Base-by-base conservation (phyloP, 53 echinoderm and acorn worm genomes). In the Mesocentrotus franciscanus region DNA sequence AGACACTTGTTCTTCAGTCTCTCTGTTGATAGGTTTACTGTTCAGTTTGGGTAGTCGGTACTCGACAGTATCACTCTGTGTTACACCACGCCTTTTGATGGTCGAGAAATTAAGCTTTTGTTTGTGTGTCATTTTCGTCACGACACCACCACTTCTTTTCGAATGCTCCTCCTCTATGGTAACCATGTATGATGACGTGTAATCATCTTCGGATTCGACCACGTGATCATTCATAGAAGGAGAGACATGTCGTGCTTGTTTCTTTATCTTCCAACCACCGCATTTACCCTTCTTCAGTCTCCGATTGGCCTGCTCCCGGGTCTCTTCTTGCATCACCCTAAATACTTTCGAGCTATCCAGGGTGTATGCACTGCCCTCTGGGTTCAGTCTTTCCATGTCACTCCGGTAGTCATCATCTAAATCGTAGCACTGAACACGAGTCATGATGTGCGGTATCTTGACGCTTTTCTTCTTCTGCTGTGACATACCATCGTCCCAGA, bases 271-370 rank as follows among this genome's bases (percentile, higher is more conserved):
- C 78, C n/a, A 29, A 57, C 93, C 17, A 0, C 83, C 93, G 83
- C 93, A 93, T 26, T 81, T 93, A 8, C 93, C 93, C 61, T 81
- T 93, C 81, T 56, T 93, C 58, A 93, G 61, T 59, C 83, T 59
- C 32, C 32, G 27, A 39, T 60, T 93, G 33, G 93, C 66, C 17
- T 93, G 78, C 32, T 78, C 79, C 10, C 93, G 20, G n/a, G 36
- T 83, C 35, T 93, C 93, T 61, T 93, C 93, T 17, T 93, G 83
- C 81, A 93, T 79, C 61, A 83, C 93, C 6, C 93, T 22, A 5
- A 61, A 93, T 5, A 93, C 93, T 78, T 83, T 93, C 33, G 93
- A 78, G 39, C 93, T 93, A 8, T 93, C 93, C 62, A 59, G 61
- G 24, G 33, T 22, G 61, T 61, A 93, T 10, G 9, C 74, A 35